Percentiles rank a stretch among this genome's conserved stretches.
Evolutionary conservation across 2,888 invertebrate species (phyloP).

Genomic region (Phengaris alcon): DNA sequence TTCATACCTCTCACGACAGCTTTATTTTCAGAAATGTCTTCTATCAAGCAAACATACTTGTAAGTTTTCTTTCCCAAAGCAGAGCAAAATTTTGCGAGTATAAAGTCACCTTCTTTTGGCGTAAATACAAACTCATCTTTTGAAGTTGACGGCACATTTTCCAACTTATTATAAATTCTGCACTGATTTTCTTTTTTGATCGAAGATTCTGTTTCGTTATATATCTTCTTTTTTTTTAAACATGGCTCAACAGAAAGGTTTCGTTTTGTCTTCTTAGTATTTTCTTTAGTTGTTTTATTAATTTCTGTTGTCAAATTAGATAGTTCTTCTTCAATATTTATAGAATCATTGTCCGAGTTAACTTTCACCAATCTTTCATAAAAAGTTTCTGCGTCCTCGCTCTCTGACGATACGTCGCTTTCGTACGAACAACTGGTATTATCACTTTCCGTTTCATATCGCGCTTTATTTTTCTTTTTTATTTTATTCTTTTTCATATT

Average conservation of each 20-base stretch:
- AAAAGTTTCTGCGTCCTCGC: slow-evolving; percentile 4
- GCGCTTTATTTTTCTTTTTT: slow-evolving; percentile 17
- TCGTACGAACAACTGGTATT: slow-evolving; percentile 14
- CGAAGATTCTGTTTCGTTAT: slow-evolving; percentile 6
- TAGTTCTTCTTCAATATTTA: slow-evolving; percentile 12
- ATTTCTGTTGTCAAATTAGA: slow-evolving; percentile 9
- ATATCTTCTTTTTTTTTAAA: slow-evolving; percentile 13
- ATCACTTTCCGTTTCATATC: slow-evolving; percentile 18
- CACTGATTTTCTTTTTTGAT: slow-evolving; percentile 10
- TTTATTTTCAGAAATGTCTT: slow-evolving; percentile 25
- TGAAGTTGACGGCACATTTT: slow-evolving; percentile 10
- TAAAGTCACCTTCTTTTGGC: slow-evolving; percentile 26
- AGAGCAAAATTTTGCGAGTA: slow-evolving; percentile 26
- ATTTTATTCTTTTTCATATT: slow-evolving; percentile 18
- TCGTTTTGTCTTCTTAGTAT: neutral
- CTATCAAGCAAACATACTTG: slow-evolving; percentile 26
- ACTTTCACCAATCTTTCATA: slow-evolving; percentile 6
- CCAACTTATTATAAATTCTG: neutral
- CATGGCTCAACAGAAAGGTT: slow-evolving; percentile 3
- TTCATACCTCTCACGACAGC: slow-evolving; percentile 20
- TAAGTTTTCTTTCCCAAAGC: slow-evolving; percentile 21
- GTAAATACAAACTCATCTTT: slow-evolving; percentile 22
- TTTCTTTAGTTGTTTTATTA: slow-evolving; percentile 7
- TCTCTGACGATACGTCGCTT: slow-evolving; percentile 18
- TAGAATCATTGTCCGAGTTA: slow-evolving; percentile 4